These are phyloP conservation scores for Trichomalopsis sarcophagae DNA, from an alignment of 1,140 invertebrate genomes.

Conservation along the genomic window DNA sequence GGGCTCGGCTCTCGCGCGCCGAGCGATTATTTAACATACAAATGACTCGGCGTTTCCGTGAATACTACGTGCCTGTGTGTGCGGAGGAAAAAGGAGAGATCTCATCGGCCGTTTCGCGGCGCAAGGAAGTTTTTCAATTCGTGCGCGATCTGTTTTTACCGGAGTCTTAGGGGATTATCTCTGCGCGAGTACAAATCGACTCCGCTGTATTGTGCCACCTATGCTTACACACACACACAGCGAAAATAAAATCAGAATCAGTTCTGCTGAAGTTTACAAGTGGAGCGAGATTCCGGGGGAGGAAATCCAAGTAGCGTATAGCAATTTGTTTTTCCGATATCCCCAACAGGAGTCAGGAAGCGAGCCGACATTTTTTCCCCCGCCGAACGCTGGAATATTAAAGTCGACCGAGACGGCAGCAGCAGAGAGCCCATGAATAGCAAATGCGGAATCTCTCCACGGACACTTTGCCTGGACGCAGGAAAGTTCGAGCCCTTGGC, in stretches of 20 bases:
- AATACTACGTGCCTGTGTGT: not conserved
- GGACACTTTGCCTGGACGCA: slow-evolving; percentile 56
- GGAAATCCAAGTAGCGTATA: not conserved
- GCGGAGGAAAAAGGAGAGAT: not conserved
- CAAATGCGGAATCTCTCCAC: slow-evolving; percentile 69
- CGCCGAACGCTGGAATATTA: slow-evolving; percentile 66
- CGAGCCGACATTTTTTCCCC: slow-evolving; percentile 49
- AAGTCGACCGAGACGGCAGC: slow-evolving; percentile 59
- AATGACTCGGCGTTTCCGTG: not conserved
- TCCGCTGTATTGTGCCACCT: not conserved
- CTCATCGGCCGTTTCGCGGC: not conserved
- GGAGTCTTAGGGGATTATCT: not conserved
- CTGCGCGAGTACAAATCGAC: not conserved
- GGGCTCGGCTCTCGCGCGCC: not conserved
- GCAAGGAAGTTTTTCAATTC: slow-evolving; percentile 16
- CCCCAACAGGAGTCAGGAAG: not conserved
- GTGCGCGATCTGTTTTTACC: not conserved
- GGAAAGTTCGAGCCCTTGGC: slow-evolving; percentile 56
- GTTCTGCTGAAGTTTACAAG: not conserved
- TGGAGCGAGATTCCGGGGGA: not conserved
- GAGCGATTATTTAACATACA: slow-evolving; percentile 23
- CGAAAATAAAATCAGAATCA: not conserved
- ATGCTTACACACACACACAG: too few relatives aligned
- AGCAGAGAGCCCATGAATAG: slow-evolving; percentile 68
- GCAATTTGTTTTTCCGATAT: not conserved